These are phyloP conservation scores for Caprella mutica DNA, from an alignment of 2,888 invertebrate species.

Conservation along the genomic window DNA sequence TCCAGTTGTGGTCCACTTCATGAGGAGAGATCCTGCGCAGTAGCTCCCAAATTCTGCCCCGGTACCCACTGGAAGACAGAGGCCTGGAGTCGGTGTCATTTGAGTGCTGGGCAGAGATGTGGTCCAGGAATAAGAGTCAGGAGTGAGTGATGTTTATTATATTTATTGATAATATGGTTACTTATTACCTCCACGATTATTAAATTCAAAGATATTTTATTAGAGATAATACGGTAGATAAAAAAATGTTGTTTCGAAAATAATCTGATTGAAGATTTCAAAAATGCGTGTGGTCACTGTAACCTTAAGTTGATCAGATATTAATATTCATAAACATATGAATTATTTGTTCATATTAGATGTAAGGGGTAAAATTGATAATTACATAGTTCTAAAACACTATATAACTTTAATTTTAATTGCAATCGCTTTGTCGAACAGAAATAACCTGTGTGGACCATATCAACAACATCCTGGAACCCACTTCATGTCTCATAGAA, in stretches of 20 bases:
- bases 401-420: neutral
- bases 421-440: neutral
- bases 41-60: conserved; percentile 24
- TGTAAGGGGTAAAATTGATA: neutral
- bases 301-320: neutral
- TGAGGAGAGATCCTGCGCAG: conserved; percentile 24
- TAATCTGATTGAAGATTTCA: too few species aligned
- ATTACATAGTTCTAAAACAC: neutral
- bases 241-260: too few species aligned
- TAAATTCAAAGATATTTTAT: too few species aligned
- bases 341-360: neutral
- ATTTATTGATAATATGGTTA: too few species aligned
- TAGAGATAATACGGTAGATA: too few species aligned
- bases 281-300: too few species aligned
- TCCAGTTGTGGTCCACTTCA: conserved; percentile 12
- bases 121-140: conserved; percentile 20
- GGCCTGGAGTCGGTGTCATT: conserved; percentile 32
- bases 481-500: conserved; percentile 23
- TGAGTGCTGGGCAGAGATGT: neutral
- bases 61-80: conserved; percentile 19
- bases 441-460: conserved; percentile 26
- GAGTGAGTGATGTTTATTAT: conserved; percentile 8
- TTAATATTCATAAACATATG: conserved; percentile 1
- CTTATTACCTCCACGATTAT: too few species aligned
- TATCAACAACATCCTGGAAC: conserved; percentile 14